Conservation (phyloP, 1,140 invertebrate species). For the Dinoponera quadriceps region DNA sequence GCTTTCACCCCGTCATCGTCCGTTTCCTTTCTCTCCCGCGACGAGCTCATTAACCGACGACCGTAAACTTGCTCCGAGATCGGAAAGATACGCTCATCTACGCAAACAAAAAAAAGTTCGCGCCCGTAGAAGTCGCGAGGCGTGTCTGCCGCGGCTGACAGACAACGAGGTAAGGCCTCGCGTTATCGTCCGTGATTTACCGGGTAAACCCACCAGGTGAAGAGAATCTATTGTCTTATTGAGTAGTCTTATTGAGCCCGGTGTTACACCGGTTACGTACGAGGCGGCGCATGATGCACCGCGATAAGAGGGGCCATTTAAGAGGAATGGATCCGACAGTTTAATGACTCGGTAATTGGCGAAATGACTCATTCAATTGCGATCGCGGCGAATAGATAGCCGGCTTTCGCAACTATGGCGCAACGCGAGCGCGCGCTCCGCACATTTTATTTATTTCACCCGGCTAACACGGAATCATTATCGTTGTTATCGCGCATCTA, state of each 20-base stretch:
- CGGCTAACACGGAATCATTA: background rate
- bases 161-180: background rate
- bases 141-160: conserved; percentile 1
- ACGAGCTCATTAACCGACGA: conserved; percentile 52
- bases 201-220: background rate
- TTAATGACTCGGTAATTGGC: conserved; percentile 38
- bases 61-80: conserved; percentile 39
- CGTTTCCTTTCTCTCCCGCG: conserved; percentile 61
- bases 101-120: conserved; percentile 37
- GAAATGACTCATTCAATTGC: conserved; percentile 49
- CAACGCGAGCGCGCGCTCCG: background rate
- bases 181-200: background rate
- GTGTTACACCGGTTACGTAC: background rate
- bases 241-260: background rate
- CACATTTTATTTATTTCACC: background rate
- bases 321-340: conserved; percentile 25
- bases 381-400: conserved; percentile 30
- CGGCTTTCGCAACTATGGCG: background rate
- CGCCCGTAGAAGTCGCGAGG: background rate
- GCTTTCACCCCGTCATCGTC: conserved; percentile 54
- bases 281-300: conserved; percentile 1
- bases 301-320: conserved; percentile 35
- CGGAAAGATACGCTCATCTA: conserved; percentile 46
- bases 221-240: no score
- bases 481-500: background rate